These are phyloP conservation scores for Sciurus niger DNA, from an alignment of 2,113 vertebrate genomes.

Conservation along the genomic window DNA sequence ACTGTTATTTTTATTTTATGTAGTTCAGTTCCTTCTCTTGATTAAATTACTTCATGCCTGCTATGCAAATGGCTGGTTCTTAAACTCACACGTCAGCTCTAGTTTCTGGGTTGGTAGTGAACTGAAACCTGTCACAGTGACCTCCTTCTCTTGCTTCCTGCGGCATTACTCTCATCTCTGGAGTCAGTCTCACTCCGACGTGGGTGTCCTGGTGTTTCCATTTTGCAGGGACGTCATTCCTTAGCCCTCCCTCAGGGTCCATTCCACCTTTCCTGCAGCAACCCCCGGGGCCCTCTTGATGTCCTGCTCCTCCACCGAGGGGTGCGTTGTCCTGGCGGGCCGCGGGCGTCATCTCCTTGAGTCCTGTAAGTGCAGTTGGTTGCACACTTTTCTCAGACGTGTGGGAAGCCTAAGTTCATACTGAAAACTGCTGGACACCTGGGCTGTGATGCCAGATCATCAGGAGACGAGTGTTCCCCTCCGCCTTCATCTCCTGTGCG, in stretches of 20 bases:
- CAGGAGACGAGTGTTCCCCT: background rate
- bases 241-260: background rate
- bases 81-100: background rate
- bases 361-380: background rate
- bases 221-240: background rate
- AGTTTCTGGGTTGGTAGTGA: background rate
- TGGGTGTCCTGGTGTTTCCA: background rate
- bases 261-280: background rate
- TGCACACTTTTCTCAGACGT: background rate
- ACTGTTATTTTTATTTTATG: background rate
- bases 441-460: background rate
- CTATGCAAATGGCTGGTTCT: background rate
- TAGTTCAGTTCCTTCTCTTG: background rate
- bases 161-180: background rate
- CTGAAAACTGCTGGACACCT: background rate
- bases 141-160: background rate
- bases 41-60: background rate
- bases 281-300: background rate
- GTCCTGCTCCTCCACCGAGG: background rate
- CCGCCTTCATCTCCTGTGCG: too few species aligned
- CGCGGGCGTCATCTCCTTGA: too few species aligned
- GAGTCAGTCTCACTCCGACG: background rate
- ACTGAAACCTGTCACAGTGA: background rate
- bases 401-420: background rate
- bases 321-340: background rate